phyloP scores from a whole-genome alignment of 1,140 invertebrate genomes.

The Drosophila busckii region DNA sequence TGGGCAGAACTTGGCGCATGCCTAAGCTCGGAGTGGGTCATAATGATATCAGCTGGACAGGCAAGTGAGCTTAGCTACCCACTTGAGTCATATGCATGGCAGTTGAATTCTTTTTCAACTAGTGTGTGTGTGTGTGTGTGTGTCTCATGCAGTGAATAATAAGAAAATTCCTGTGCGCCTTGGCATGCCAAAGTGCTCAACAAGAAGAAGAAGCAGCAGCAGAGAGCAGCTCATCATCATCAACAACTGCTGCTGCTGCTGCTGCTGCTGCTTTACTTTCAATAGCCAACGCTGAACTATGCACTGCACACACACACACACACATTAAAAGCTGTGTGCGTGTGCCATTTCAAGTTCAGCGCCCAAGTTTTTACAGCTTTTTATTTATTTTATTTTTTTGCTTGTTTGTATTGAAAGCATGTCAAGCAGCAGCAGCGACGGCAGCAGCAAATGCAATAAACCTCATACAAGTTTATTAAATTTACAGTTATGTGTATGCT shows the following conservation, averaged over 20 bases:
- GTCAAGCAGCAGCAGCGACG: not conserved
- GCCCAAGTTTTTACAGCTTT: not conserved
- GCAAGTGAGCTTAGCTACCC: not conserved
- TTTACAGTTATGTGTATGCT: constrained; percentile 49
- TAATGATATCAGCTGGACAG: constrained; percentile 52
- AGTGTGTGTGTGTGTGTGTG: no score
- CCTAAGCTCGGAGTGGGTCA: no score
- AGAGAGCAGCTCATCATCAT: constrained; percentile 18
- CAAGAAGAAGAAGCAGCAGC: not conserved
- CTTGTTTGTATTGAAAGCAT: constrained; percentile 37
- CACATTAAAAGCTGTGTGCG: constrained; percentile 5
- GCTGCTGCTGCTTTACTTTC: constrained; percentile 3
- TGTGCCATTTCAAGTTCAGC: constrained; percentile 63
- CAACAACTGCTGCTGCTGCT: constrained; percentile 12
- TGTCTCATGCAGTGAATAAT: constrained; percentile 65
- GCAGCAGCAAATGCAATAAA: constrained; percentile 69
- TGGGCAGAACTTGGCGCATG: no score
- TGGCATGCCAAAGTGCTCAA: constrained; percentile 50
- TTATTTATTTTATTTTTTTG: constrained; percentile 7
- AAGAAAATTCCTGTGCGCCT: constrained; percentile 69
- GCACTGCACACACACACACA: constrained; percentile 1
- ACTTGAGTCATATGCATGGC: no score
- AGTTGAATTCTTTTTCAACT: no score
- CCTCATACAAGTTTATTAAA: constrained; percentile 65
- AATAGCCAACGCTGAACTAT: constrained; percentile 48